Evolutionary conservation across 2,888 invertebrate species (phyloP).

Genomic region (Rhaphigaster nebulosa): DNA sequence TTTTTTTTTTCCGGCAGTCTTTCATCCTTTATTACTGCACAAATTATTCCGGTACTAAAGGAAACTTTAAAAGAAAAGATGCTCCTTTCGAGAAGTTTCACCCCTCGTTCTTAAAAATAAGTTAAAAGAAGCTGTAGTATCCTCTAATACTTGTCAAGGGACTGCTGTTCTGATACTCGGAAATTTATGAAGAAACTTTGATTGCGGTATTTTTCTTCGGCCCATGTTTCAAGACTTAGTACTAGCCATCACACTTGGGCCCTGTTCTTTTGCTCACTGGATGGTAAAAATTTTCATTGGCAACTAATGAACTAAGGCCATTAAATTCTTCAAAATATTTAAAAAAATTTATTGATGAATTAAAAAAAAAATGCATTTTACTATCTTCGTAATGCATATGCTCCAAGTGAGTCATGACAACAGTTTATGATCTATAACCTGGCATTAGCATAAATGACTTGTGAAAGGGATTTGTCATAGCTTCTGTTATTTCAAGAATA

Average conservation of each 20-base stretch:
- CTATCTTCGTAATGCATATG: too few species aligned
- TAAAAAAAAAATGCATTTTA: too few species aligned
- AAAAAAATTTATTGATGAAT: too few species aligned
- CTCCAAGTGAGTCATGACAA: too few species aligned
- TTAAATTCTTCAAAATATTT: neutral
- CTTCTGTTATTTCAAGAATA: too few species aligned
- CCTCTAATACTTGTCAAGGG: conserved; percentile 47
- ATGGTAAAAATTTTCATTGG: neutral
- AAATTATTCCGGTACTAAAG: conserved; percentile 39
- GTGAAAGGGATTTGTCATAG: too few species aligned
- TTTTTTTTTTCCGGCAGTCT: conserved; percentile 28
- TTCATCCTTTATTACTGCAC: conserved; percentile 36
- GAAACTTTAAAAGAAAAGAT: conserved; percentile 49
- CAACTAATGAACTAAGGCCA: neutral
- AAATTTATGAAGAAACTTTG: conserved; percentile 56
- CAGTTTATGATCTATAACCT: too few species aligned
- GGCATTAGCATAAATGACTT: too few species aligned
- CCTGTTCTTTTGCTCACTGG: neutral
- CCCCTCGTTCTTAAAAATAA: conserved; percentile 40
- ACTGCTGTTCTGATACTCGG: conserved; percentile 37
- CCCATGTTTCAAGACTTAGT: neutral
- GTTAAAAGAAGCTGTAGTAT: conserved; percentile 39
- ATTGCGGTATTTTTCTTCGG: conserved; percentile 39
- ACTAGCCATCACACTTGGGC: neutral
- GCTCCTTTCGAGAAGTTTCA: conserved; percentile 38